Percentiles rank a stretch among this genome's conserved stretches.
phyloP scores from a whole-genome alignment of 1,140 invertebrate genomes.

The Heliconius congener region DNA sequence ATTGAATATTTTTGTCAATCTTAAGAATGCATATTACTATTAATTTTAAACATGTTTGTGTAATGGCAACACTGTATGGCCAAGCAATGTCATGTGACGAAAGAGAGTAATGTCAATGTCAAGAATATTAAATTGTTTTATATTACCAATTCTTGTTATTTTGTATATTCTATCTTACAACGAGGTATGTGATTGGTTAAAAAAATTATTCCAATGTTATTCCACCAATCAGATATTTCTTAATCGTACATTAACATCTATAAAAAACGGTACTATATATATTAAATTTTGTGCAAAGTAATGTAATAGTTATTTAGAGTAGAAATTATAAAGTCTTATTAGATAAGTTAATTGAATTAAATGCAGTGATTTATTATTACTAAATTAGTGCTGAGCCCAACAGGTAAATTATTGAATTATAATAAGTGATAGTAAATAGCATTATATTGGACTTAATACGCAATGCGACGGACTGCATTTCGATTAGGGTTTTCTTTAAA shows the following conservation, averaged over 20 bases:
- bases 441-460: not conserved
- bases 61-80: constrained; percentile 19
- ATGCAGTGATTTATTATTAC: constrained; percentile 32
- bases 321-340: constrained; percentile 19
- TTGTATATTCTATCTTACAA: not conserved
- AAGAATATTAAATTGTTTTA: constrained; percentile 29
- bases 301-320: constrained; percentile 26
- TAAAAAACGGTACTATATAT: not conserved
- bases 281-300: constrained; percentile 33
- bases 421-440: not conserved
- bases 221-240: constrained; percentile 17
- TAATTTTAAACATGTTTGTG: not conserved
- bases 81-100: constrained; percentile 38
- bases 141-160: not conserved
- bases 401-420: constrained; percentile 17
- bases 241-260: not conserved
- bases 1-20: not conserved
- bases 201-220: not conserved
- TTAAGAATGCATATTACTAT: not conserved
- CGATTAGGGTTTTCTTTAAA: constrained; percentile 14
- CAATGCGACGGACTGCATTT: constrained; percentile 20
- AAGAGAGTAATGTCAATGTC: constrained; percentile 35
- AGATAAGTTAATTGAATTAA: constrained; percentile 35
- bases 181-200: constrained; percentile 15
- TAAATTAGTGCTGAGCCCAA: not conserved